These are phyloP conservation scores for Liodrosophila aerea DNA, from an alignment of 2,888 invertebrate species.

Conservation along the genomic window DNA sequence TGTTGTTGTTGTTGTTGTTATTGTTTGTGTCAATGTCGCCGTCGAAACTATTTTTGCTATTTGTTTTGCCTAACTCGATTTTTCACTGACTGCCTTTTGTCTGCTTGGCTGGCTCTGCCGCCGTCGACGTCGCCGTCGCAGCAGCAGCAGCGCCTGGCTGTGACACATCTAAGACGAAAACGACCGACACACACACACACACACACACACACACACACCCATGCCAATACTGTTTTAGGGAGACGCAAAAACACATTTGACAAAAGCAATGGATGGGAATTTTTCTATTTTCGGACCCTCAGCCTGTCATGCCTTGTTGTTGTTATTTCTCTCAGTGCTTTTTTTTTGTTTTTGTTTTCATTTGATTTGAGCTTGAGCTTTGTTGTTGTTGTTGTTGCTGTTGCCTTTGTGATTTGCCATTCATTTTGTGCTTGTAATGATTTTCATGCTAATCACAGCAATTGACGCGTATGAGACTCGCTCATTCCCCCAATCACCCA, in stretches of 20 bases:
- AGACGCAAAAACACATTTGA: constrained; percentile 65
- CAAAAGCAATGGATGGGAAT: constrained; percentile 56
- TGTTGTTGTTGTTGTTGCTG: constrained; percentile 8
- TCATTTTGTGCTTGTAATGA: constrained; percentile 71
- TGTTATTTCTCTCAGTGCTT: constrained; percentile 6
- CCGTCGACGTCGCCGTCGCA: background rate
- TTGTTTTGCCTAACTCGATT: constrained; percentile 76
- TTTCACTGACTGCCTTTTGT: constrained; percentile 75
- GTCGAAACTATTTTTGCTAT: constrained; percentile 74
- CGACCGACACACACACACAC: constrained; percentile 10
- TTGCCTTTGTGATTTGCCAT: constrained; percentile 62
- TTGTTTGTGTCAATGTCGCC: constrained; percentile 61
- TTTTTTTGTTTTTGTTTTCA: background rate
- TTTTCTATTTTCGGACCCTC: constrained; percentile 59
- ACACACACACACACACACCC: constrained; percentile 14
- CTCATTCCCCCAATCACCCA: constrained; percentile 18
- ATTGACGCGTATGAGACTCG: constrained; percentile 68
- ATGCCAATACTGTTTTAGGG: background rate
- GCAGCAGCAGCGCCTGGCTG: constrained; percentile 44
- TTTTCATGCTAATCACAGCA: constrained; percentile 77
- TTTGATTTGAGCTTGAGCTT: background rate
- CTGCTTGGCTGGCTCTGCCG: constrained; percentile 47
- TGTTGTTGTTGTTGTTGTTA: constrained; percentile 24
- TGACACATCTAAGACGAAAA: constrained; percentile 66
- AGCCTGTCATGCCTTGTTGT: constrained; percentile 31